phyloP scores from a whole-genome alignment of 1,140 invertebrate genomes.

The Pogonus chalceus region DNA sequence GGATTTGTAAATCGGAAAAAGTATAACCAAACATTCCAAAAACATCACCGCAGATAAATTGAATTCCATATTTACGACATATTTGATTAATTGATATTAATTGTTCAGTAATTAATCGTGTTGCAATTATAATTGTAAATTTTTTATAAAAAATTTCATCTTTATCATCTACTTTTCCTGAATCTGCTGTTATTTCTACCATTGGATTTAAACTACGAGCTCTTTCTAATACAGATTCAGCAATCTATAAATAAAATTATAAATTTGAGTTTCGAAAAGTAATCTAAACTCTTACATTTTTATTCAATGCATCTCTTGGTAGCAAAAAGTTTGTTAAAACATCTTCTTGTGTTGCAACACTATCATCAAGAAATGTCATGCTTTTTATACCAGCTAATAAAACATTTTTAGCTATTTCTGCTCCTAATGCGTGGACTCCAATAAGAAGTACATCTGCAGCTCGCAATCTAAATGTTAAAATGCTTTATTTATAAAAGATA shows the following conservation, averaged over 20 bases:
- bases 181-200: conserved; percentile 73
- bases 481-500: not conserved
- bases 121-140: conserved; percentile 81
- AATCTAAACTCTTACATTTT: conserved; percentile 53
- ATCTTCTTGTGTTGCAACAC: conserved; percentile 62
- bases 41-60: conserved; percentile 84
- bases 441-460: conserved; percentile 77
- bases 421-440: conserved; percentile 81
- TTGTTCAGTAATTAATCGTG: conserved; percentile 57
- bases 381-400: conserved; percentile 89
- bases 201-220: conserved; percentile 84
- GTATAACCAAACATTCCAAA: conserved; percentile 90
- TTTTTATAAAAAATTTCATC: conserved; percentile 62
- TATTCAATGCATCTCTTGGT: conserved; percentile 51
- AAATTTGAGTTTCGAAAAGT: too few relatives aligned
- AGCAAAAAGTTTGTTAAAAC: conserved; percentile 69
- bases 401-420: conserved; percentile 95
- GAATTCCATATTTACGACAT: conserved; percentile 67
- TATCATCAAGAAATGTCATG: conserved; percentile 77
- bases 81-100: conserved; percentile 67
- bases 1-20: conserved; percentile 79
- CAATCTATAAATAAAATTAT: conserved; percentile 52
- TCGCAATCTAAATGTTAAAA: conserved; percentile 54
- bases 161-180: conserved; percentile 48
- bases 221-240: conserved; percentile 64